A percentile compares a stretch with the other conserved stretches of the same genome.
Evolutionary conservation across 2,888 invertebrate species (phyloP).

Genomic region (Plutella xylostella): DNA sequence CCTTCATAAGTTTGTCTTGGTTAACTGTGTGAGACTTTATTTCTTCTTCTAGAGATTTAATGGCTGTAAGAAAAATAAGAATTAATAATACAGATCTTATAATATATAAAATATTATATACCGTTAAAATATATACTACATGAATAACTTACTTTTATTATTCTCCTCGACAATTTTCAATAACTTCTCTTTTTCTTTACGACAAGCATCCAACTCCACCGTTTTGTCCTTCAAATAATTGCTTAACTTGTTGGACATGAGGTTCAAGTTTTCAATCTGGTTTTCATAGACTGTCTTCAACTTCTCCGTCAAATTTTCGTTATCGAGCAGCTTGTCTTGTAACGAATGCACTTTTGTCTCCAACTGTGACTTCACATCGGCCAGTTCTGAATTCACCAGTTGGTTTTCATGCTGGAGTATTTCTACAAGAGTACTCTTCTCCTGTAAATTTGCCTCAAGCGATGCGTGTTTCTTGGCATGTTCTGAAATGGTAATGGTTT

Average conservation of each 20-base stretch:
- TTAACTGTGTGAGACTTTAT: constrained; percentile 31
- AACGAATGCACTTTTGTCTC: constrained; percentile 43
- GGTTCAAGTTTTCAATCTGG: constrained; percentile 42
- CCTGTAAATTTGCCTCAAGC: constrained; percentile 24
- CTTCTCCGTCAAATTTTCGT: constrained; percentile 40
- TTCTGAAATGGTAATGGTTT: constrained; percentile 24
- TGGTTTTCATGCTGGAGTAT: constrained; percentile 33
- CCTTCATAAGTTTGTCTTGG: constrained; percentile 34
- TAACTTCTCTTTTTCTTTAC: constrained; percentile 35
- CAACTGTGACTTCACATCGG: constrained; percentile 37
- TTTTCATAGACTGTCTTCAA: constrained; percentile 40
- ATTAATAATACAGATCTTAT: neutral
- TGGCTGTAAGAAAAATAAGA: constrained; percentile 24
- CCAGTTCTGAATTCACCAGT: constrained; percentile 32
- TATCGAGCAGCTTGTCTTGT: constrained; percentile 41
- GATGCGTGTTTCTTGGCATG: constrained; percentile 26
- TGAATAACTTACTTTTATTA: constrained; percentile 26
- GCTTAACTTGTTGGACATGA: constrained; percentile 40
- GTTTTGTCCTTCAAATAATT: constrained; percentile 44
- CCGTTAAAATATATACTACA: neutral
- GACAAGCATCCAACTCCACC: constrained; percentile 29
- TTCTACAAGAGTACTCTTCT: constrained; percentile 29
- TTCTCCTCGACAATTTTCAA: constrained; percentile 28
- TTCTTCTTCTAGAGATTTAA: constrained; percentile 33
- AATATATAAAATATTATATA: neutral